Base-by-base conservation (phyloP, 2,113 vertebrate genomes). In the Neoarius graeffei region DNA sequence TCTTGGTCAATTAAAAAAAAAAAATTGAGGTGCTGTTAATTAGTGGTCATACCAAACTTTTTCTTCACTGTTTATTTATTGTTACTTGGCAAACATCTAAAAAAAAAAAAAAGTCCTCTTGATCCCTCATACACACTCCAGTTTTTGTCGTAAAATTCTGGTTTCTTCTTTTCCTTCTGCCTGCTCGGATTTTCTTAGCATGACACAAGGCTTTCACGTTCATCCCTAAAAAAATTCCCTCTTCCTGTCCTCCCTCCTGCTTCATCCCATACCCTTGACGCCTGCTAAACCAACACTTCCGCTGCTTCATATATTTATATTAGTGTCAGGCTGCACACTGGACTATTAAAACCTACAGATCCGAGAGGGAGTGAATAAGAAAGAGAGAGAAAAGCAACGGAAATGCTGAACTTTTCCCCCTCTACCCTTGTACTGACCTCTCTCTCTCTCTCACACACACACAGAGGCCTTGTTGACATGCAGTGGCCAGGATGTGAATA, bases 201-300 rank as follows among this genome's bases (percentile, higher is more conserved):
- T 14, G 23, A 52, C 2, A 9, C 9, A 74, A 77, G 23, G 35
- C 14, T 60, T 25, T 85, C 11, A 42, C 9, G 30, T 42, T 73
- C 30, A 19, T 76, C 19, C 27, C 9, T 20, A 77, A 25, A 59
- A 76, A 73, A 85, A 42, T 27, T 7, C 19, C 20, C 27, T 74
- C 59, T 48, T 74, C 52, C 83, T 69, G 48, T 48, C 80, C 48
- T 59, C 59, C 66, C 15, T 57, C 71, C 19, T 81, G 88, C 83
- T 79, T 87, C 87, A 86, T 54, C 85, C 89, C 27, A 76, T 86
- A 91, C 89, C 93, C 87, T 92, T 93, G 93, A 94, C 93, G 91
- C 89, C 88, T 92, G 91, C 93, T 94, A 95, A 95, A 94, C 93
- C 92, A 92, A 95, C 93, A 92, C 91, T 93, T 94, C 94, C 94